phyloP scores from a whole-genome alignment of 2,797 vertebrate genomes.

The Danio albolineatus region DNA sequence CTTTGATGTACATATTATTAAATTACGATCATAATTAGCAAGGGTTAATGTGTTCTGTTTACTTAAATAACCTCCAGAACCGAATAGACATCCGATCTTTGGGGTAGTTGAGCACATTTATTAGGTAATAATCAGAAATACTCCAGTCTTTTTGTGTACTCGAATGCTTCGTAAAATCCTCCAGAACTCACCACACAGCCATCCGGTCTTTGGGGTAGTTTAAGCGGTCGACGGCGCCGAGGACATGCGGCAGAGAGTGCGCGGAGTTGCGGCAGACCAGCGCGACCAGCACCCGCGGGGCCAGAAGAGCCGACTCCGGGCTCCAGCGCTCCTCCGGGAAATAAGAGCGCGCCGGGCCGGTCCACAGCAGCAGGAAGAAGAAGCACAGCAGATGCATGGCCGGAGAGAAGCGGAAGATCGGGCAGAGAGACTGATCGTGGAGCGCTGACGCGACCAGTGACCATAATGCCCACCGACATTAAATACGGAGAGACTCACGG shows the following conservation, averaged over 20 bases:
- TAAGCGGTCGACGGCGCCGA: constrained; percentile 78
- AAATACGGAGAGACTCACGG: constrained; percentile 21
- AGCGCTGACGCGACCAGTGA: constrained; percentile 18
- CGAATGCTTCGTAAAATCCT: no score
- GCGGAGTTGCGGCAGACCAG: constrained; percentile 80
- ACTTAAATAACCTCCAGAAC: no score
- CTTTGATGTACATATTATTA: no score
- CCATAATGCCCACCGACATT: constrained; percentile 34
- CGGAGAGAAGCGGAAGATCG: constrained; percentile 38
- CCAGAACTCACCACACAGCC: constrained; percentile 76
- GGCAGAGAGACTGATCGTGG: constrained; percentile 1
- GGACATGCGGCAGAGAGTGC: constrained; percentile 75
- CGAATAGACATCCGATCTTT: no score
- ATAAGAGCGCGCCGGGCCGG: constrained; percentile 68
- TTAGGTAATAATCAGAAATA: no score
- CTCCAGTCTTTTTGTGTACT: no score
- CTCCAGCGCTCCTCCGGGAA: constrained; percentile 81
- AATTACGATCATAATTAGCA: no score
- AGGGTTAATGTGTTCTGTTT: no score
- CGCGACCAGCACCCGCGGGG: constrained; percentile 76
- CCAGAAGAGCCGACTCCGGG: constrained; percentile 76
- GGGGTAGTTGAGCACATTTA: no score
- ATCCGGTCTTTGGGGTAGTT: constrained; percentile 77
- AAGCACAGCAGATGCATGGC: constrained; percentile 75
- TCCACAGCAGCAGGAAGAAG: constrained; percentile 65